These are phyloP conservation scores for Whitmania pigra DNA, from an alignment of 1,140 invertebrate genomes.

Conservation along the genomic window DNA sequence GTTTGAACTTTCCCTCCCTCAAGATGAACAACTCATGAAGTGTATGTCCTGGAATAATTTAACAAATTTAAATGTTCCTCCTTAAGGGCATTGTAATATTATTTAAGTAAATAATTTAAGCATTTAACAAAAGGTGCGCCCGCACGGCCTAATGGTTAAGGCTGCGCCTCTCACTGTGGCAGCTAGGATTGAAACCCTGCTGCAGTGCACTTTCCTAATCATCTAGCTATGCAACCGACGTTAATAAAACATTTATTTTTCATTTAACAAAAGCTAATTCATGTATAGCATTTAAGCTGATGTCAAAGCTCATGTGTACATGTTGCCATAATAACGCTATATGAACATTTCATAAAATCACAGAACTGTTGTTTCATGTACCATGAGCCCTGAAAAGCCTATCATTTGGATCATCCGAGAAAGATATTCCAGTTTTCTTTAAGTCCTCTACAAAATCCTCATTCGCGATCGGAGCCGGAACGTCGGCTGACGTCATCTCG, in stretches of 20 bases:
- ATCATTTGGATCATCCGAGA: slow-evolving; percentile 66
- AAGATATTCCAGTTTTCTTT: slow-evolving; percentile 50
- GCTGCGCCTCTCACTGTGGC: too few species aligned
- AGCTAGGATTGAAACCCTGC: too few species aligned
- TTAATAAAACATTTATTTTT: too few species aligned
- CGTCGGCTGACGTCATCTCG: slow-evolving; percentile 38
- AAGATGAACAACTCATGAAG: slow-evolving; percentile 74
- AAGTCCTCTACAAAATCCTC: slow-evolving; percentile 53
- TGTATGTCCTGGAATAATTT: slow-evolving; percentile 51
- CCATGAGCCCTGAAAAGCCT: slow-evolving; percentile 78
- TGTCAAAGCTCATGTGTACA: background rate
- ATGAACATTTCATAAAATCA: background rate
- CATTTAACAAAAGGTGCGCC: too few species aligned
- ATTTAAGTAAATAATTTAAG: too few species aligned
- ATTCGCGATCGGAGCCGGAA: slow-evolving; percentile 41
- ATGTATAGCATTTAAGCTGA: background rate
- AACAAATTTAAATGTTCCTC: too few species aligned
- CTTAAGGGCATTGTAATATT: too few species aligned
- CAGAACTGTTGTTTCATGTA: slow-evolving; percentile 22
- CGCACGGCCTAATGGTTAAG: too few species aligned
- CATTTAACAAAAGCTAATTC: too few species aligned
- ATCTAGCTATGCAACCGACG: too few species aligned
- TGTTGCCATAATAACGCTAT: background rate
- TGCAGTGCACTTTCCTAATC: too few species aligned
- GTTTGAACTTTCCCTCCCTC: slow-evolving; percentile 55